A percentile compares a stretch with the other conserved stretches of the same genome.
These are phyloP conservation scores for Aricia agestis DNA, from an alignment of 1,140 invertebrate genomes.

Conservation along the genomic window DNA sequence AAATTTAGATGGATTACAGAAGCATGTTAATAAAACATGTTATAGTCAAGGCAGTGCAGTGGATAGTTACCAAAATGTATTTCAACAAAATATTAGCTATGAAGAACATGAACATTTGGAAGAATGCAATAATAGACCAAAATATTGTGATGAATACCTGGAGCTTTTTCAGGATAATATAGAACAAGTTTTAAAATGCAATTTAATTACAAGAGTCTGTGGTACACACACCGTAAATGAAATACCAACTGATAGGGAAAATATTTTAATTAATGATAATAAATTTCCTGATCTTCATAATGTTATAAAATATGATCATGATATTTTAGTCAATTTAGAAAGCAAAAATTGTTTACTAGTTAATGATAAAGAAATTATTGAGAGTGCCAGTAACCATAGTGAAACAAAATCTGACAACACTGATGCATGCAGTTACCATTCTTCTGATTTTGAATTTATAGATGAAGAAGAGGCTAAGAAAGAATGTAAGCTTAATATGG, in stretches of 20 bases:
- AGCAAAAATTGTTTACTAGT: background rate
- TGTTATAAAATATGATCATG: background rate
- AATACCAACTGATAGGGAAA: background rate
- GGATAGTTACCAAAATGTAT: background rate
- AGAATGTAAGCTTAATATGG: constrained; percentile 23
- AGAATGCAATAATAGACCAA: background rate
- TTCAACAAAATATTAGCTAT: background rate
- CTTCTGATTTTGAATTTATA: constrained; percentile 58
- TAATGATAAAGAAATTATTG: background rate
- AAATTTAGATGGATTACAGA: background rate
- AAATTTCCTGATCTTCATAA: background rate
- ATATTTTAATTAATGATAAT: background rate
- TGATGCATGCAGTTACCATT: constrained; percentile 34
- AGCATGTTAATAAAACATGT: background rate
- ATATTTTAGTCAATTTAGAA: background rate
- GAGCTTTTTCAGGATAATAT: background rate
- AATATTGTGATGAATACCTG: background rate
- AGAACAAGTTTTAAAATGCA: background rate
- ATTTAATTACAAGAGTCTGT: background rate
- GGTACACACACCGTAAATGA: background rate
- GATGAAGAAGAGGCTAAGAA: constrained; percentile 43
- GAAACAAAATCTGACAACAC: background rate
- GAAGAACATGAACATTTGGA: background rate
- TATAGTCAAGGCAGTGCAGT: background rate
- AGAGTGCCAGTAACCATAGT: background rate